These are phyloP conservation scores for Enteromius afrohamiltoni DNA, from an alignment of 2,797 vertebrate genomes.

Conservation along the genomic window DNA sequence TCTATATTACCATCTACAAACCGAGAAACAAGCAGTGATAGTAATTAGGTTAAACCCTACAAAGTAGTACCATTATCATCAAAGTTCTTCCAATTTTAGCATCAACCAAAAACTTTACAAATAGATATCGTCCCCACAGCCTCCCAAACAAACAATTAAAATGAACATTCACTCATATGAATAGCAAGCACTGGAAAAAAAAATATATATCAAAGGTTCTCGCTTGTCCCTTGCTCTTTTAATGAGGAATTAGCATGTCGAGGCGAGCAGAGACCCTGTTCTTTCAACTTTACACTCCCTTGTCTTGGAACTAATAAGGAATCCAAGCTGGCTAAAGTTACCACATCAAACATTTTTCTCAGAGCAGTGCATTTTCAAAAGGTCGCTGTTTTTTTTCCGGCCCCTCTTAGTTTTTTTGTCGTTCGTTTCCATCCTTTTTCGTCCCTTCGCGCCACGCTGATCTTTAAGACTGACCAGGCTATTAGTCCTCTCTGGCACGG, in stretches of 20 bases:
- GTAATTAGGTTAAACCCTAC: conserved; percentile 20
- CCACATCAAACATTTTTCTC: conserved; percentile 62
- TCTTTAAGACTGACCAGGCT: conserved; percentile 61
- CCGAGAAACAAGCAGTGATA: neutral
- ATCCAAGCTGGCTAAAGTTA: conserved; percentile 58
- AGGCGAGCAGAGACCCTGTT: conserved; percentile 41
- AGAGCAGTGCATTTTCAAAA: conserved; percentile 62
- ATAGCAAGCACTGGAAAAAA: conserved; percentile 43
- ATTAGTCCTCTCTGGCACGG: conserved; percentile 61
- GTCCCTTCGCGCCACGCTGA: conserved; percentile 47
- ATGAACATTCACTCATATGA: conserved; percentile 26
- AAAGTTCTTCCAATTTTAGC: neutral
- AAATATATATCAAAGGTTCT: conserved; percentile 49
- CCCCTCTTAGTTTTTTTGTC: conserved; percentile 58
- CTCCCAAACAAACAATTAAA: conserved; percentile 8
- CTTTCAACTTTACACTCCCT: conserved; percentile 51
- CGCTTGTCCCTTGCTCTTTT: conserved; percentile 53
- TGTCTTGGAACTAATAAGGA: conserved; percentile 58
- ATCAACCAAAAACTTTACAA: neutral
- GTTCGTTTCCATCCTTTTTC: conserved; percentile 23
- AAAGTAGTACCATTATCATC: neutral
- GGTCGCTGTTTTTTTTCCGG: conserved; percentile 54
- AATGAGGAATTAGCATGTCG: conserved; percentile 63
- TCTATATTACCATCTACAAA: neutral
- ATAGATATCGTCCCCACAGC: neutral